Percentiles rank a stretch among this genome's conserved stretches.
Conservation (phyloP, 2,113 vertebrate genomes). For the Hypocryptadius cinnamomeus region DNA sequence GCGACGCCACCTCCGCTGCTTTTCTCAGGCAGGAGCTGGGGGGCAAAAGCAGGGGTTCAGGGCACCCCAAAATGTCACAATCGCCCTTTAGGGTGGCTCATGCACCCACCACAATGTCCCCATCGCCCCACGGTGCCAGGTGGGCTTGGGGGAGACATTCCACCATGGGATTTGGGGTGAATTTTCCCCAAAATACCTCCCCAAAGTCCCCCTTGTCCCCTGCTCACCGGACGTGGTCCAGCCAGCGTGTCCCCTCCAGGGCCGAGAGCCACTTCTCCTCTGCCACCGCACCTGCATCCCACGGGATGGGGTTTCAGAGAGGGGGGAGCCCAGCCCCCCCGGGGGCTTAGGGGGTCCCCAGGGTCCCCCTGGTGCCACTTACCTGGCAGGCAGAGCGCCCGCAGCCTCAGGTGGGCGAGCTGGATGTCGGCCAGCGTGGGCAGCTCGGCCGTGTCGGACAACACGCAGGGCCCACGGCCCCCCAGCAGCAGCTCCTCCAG, state of each 20-base stretch:
- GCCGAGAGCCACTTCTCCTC: conserved; percentile 93
- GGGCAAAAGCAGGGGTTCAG: neutral
- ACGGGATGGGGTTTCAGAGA: accelerated
- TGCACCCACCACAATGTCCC: neutral
- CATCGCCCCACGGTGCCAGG: neutral
- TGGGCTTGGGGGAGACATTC: too few relatives aligned
- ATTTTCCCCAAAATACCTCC: neutral
- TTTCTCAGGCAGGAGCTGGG: conserved; percentile 85
- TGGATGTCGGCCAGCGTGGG: conserved; percentile 81
- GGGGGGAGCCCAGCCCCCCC: accelerated
- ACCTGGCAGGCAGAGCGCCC: conserved; percentile 85
- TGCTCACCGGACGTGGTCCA: conserved; percentile 83
- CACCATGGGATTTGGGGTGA: neutral
- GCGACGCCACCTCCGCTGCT: conserved; percentile 78
- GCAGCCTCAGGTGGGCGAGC: conserved; percentile 79
- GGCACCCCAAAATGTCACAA: neutral
- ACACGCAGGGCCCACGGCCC: conserved; percentile 79
- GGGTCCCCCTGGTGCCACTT: neutral
- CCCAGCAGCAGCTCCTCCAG: conserved; percentile 85
- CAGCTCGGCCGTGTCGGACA: conserved; percentile 83
- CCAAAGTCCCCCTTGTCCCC: neutral
- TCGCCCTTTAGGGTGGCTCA: accelerated
- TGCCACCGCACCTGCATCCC: conserved; percentile 41
- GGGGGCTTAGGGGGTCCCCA: accelerated
- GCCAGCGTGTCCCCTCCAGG: conserved; percentile 87